phyloP scores from a whole-genome alignment of 2,797 vertebrate genomes.

The Manis pentadactyla region DNA sequence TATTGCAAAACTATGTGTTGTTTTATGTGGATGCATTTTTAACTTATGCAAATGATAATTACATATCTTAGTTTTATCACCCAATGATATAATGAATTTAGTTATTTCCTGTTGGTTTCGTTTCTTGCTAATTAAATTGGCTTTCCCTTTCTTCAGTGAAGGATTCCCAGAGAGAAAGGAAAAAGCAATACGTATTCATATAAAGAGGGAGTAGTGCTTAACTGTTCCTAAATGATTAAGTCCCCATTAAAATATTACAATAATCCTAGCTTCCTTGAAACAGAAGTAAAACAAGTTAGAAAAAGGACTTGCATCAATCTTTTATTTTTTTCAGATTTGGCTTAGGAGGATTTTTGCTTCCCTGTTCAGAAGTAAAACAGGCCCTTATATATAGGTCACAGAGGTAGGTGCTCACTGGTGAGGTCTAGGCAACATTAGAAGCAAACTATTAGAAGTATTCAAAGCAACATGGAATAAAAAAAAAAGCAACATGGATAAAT shows the following conservation, averaged over 20 bases:
- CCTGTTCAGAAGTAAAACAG: background rate
- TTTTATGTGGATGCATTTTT: background rate
- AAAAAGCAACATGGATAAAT: background rate
- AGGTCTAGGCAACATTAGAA: background rate
- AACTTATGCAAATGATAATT: background rate
- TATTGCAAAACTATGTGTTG: background rate
- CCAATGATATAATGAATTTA: background rate
- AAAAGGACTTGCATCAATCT: background rate
- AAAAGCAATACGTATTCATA: background rate
- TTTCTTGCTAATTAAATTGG: background rate
- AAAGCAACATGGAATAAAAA: background rate
- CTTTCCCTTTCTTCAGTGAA: background rate
- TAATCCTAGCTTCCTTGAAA: background rate
- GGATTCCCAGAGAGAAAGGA: background rate
- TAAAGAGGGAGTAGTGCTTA: background rate
- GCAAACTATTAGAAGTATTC: background rate
- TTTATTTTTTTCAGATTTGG: background rate
- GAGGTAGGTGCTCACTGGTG: background rate
- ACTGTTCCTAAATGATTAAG: background rate
- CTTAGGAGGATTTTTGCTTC: background rate
- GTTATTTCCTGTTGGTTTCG: background rate
- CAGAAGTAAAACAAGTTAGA: background rate
- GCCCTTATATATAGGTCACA: background rate
- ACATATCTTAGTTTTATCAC: background rate
- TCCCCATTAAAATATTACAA: background rate